Conservation (phyloP, 2,113 vertebrate genomes). For the Halichoerus grypus region DNA sequence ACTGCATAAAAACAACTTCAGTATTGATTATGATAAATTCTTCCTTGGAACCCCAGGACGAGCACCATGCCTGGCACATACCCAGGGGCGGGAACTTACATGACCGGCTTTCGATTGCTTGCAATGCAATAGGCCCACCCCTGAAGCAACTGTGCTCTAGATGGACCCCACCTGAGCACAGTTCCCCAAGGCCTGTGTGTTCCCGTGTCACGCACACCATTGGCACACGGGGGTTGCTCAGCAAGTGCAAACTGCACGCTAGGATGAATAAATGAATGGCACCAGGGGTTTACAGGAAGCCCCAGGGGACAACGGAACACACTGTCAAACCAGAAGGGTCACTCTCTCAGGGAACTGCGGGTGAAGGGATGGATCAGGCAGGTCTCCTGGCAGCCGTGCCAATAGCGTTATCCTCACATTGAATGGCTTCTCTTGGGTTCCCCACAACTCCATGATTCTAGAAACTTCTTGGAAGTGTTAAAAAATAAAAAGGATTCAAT, state of each 20-base stretch:
- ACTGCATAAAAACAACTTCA: neutral
- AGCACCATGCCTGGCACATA: neutral
- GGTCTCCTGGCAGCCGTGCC: neutral
- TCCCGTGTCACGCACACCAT: neutral
- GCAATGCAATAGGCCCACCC: neutral
- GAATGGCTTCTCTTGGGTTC: neutral
- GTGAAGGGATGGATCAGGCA: neutral
- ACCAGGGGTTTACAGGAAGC: neutral
- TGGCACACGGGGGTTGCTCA: neutral
- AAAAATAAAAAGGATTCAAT: neutral
- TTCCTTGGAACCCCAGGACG: neutral
- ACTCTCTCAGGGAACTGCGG: neutral
- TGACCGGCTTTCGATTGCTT: neutral
- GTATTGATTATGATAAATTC: neutral
- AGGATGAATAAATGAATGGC: neutral
- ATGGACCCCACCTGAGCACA: fast-evolving
- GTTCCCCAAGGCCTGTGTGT: fast-evolving
- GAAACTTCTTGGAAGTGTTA: neutral
- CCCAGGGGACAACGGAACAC: neutral
- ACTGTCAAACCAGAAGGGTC: neutral
- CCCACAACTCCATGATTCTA: neutral
- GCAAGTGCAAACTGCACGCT: neutral
- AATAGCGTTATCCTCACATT: neutral
- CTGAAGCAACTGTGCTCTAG: fast-evolving
- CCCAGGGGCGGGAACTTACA: neutral